Evolutionary conservation across 2,888 invertebrate species (phyloP), one percentile per base, ranked within the genome.

Genomic region (Phalangium opilio): DNA sequence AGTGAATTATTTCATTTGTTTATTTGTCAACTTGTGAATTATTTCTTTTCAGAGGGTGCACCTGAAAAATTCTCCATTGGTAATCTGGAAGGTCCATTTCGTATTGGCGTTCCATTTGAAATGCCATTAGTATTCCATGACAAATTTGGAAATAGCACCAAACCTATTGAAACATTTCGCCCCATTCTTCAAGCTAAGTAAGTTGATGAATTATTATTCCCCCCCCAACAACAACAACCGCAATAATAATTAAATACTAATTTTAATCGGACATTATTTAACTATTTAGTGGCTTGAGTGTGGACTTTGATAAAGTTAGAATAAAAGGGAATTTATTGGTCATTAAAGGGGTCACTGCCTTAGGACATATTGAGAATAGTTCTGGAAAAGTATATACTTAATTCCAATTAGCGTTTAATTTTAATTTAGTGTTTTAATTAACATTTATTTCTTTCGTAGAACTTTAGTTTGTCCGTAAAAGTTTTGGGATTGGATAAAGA

Each of bases 41-140:
- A n/a, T n/a, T n/a, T n/a, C n/a, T n/a, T 49, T 50, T 33, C 59
- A 65, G 66, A 66, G 57, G 63, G 60, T 14, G 64, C 61, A 19
- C 60, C 64, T 17, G 61, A 62, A 46, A 61, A 59, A 48, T 66
- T 65, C 54, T 59, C 61, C 1, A 61, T 66, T 11, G 65, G 64
- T 8, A 43, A 63, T 36, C 49, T 66, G 44, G 64, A 64, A 41
- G 64, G 64, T 2, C 65, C 65, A n/a, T 64, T 64, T 55, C 55
- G 63, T 36, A 59, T 65, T 5, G 65, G 64, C 8, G 54, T 59
- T 12, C 63, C 66, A 3, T 66, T 66, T 53, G 59, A 59, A 47
- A 63, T 66, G 35, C 64, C 65, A 0, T 57, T 66, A 17, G 64
- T 64, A 50, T 63, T 66, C 48, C 61, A 62, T 45, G 66, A 66